Percentiles rank a stretch among this genome's conserved stretches.
Conservation (phyloP, 2,888 invertebrate genomes). For the Lobophora halterata region DNA sequence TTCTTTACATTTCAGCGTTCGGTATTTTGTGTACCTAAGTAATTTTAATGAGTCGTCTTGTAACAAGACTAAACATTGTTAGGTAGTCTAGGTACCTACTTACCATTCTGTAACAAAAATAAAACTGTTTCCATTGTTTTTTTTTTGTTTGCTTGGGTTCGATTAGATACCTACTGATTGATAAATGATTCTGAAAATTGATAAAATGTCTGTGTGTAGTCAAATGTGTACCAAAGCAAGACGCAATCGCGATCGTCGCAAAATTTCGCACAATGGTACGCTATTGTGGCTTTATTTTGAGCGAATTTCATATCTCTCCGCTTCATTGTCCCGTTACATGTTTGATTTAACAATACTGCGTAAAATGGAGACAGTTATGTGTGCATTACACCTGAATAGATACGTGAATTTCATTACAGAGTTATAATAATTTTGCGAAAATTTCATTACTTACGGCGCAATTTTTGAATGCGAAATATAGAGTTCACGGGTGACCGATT, state of each 20-base stretch:
- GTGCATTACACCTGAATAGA: conserved; percentile 20
- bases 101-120: too few relatives aligned
- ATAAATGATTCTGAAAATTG: conserved; percentile 7
- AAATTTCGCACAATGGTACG: conserved; percentile 42
- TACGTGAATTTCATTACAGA: conserved; percentile 12
- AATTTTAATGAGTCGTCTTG: conserved; percentile 23
- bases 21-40: conserved; percentile 16
- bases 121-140: conserved; percentile 6
- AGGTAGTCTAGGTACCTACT: too few relatives aligned
- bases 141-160: conserved; percentile 3
- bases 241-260: conserved; percentile 42
- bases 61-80: too few relatives aligned
- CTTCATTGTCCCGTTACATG: conserved; percentile 37
- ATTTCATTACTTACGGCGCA: conserved; percentile 2
- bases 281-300: conserved; percentile 40
- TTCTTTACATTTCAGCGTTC: conserved; percentile 19
- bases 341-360: conserved; percentile 40
- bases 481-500: conserved; percentile 2
- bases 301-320: conserved; percentile 48
- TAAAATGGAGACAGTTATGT: conserved; percentile 28
- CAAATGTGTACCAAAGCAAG: conserved; percentile 25
- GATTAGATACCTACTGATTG: too few relatives aligned
- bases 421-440: conserved; percentile 8
- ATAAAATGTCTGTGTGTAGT: conserved; percentile 17
- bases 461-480: conserved; percentile 1